These are phyloP conservation scores for Hydra vulgaris DNA, from an alignment of 30 jellyfish, hydroid and myxozoan species.

Conservation along the genomic window DNA sequence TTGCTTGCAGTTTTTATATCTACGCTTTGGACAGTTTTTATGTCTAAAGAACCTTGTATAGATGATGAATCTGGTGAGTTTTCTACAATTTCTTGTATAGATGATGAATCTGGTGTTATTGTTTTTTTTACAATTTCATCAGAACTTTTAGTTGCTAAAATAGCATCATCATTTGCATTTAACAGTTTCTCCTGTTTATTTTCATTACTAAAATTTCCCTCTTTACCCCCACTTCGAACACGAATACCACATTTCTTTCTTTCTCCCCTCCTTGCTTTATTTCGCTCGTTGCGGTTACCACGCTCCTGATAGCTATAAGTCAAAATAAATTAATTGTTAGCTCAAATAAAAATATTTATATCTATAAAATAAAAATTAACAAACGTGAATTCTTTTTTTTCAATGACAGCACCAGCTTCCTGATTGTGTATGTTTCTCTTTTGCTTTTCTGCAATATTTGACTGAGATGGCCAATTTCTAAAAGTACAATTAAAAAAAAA, in stretches of 20 bases:
- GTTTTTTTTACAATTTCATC: neutral
- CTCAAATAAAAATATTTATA: neutral
- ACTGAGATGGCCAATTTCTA: slow-evolving; percentile 48
- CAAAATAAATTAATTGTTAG: no score
- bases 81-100: no score
- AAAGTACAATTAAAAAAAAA: neutral
- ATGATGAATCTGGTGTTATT: neutral
- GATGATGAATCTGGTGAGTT: no score
- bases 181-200: no score
- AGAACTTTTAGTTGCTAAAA: neutral
- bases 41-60: neutral
- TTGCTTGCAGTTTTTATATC: neutral
- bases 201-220: neutral
- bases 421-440: slow-evolving; percentile 10
- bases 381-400: slow-evolving; percentile 47
- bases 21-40: neutral
- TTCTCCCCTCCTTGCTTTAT: neutral
- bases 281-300: neutral
- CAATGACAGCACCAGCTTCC: slow-evolving; percentile 36
- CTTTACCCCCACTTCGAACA: neutral
- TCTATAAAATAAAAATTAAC: neutral
- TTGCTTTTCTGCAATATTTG: slow-evolving; percentile 18
- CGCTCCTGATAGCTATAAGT: neutral
- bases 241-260: neutral
- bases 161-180: neutral